Evolutionary conservation across 53 echinoderm and acorn worm species (phyloP), one percentile per base, ranked within the genome.

Genomic region (Luidia sarsii): DNA sequence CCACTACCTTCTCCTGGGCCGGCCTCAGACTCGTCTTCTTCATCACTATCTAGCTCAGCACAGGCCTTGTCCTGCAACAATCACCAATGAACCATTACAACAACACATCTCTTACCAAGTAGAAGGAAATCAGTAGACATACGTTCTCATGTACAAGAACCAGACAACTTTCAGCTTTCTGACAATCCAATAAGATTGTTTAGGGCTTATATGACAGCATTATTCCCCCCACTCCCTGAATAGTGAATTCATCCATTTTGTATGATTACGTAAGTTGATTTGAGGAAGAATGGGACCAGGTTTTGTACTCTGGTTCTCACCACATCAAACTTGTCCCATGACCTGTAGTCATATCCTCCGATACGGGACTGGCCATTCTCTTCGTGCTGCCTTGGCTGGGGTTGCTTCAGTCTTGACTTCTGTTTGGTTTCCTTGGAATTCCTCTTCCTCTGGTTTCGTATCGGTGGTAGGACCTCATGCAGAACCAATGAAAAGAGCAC

Each of bases 241-340:
- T n/a, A n/a, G n/a, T n/a, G n/a, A n/a, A n/a, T n/a, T n/a, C n/a
- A n/a, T n/a, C n/a, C n/a, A n/a, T n/a, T n/a, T n/a, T n/a, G n/a
- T n/a, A 65, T 3, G 3, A 27, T 36, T 39, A 20, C 7, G 9
- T 11, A 9, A 9, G 9, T 27, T 27, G 28, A 11, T 7, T 23
- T 57, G 59, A 9, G 22, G 22, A 57, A 20, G 28, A 9, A 57
- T 34, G 31, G 33, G 7, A 34, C 67, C 16, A 24, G 16, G 18
- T n/a, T n/a, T n/a, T n/a, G n/a, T n/a, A n/a, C n/a, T 52, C 31
- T 1, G 31, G 18, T 35, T 70, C 91, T 73, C 81, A 96, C 96
- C 85, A 96, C 96, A 86, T 96, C 93, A 96, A 90, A 96, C 69
- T 86, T 90, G 81, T 96, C 96, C 96, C 96, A 96, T 37, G 92